Base-by-base conservation (phyloP, 2,797 vertebrate genomes). In the Coregonus suidteri region DNA sequence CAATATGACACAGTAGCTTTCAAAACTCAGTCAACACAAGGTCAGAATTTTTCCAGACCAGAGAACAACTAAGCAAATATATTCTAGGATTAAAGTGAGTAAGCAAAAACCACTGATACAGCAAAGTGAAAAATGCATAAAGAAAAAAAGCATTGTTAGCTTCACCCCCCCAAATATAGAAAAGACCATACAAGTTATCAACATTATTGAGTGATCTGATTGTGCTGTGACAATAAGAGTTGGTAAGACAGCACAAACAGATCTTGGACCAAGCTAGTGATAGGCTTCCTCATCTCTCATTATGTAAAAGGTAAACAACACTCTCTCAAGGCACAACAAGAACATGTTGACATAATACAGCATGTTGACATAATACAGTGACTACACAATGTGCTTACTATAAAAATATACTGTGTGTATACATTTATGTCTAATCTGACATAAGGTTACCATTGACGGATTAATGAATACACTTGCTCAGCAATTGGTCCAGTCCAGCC, bases 331-430 rank as follows among this genome's bases (percentile, higher is more conserved):
- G 41, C 25, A 67, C 74, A 52, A 18, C 52, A 66, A 15, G 34
- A 51, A 11, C 13, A 15, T 66, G 11, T 41, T 47, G 9, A 47
- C 41, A 47, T 47, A 7, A 41, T 64, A 3, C 74, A 75, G 74
- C 74, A 75, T 20, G 37, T 20, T 37, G 30, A 56, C 51, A 16
- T 71, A 31, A 65, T 65, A 31, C 68, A 71, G 70, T 71, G 69
- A 41, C 4, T 66, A 65, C 59, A 20, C 14, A 71, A 31, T 30
- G 14, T 47, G 4, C n/a, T 9, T 16, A 69, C 56, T 76, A 53
- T 18, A 51, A 31, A 75, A 67, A 31, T 31, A 54, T 56, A 69
- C 11, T n/a, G 9, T 62, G 25, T 35, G 20, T 30, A 13, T 47
- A 11, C 41, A 47, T 2, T 47, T 35, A 35, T 37, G 37, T 47